Conservation (phyloP, 2,888 invertebrate species). For the Ectemnius lituratus region DNA sequence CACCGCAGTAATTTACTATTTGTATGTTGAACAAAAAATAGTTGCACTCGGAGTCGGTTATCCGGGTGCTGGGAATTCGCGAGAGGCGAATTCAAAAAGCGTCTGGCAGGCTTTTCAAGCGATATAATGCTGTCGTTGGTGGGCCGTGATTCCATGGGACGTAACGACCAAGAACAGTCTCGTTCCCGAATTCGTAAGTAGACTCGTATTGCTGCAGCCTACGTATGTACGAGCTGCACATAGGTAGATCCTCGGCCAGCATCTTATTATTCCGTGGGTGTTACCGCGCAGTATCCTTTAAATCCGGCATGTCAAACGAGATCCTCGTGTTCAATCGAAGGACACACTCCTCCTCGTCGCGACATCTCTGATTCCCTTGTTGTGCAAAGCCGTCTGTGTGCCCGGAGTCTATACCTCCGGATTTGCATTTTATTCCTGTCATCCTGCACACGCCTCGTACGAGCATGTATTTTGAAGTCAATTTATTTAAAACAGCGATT, state of each 20-base stretch:
- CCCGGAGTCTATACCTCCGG: no score
- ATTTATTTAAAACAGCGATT: no score
- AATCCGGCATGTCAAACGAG: constrained; percentile 58
- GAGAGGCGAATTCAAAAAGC: constrained; percentile 39
- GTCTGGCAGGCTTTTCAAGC: constrained; percentile 22
- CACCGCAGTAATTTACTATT: no score
- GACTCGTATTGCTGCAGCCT: constrained; percentile 18
- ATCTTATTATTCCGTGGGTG: constrained; percentile 55
- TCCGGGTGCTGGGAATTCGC: constrained; percentile 5
- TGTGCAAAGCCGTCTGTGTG: no score
- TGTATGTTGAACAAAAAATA: constrained; percentile 5
- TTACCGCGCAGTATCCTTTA: constrained; percentile 51
- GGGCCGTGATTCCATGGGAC: constrained; percentile 35
- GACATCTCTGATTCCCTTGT: no score
- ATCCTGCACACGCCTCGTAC: no score
- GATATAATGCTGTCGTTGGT: constrained; percentile 31
- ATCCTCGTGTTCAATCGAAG: constrained; percentile 15
- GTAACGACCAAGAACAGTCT: constrained; percentile 14
- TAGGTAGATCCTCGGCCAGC: constrained; percentile 22
- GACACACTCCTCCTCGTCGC: constrained; percentile 22
- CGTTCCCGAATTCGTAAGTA: constrained; percentile 38
- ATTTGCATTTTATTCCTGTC: no score
- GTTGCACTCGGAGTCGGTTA: no score
- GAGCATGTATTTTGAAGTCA: no score
- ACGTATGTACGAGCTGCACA: constrained; percentile 2